These are phyloP conservation scores for Cephus pulcher DNA, from an alignment of 2,888 invertebrate genomes.

Conservation along the genomic window DNA sequence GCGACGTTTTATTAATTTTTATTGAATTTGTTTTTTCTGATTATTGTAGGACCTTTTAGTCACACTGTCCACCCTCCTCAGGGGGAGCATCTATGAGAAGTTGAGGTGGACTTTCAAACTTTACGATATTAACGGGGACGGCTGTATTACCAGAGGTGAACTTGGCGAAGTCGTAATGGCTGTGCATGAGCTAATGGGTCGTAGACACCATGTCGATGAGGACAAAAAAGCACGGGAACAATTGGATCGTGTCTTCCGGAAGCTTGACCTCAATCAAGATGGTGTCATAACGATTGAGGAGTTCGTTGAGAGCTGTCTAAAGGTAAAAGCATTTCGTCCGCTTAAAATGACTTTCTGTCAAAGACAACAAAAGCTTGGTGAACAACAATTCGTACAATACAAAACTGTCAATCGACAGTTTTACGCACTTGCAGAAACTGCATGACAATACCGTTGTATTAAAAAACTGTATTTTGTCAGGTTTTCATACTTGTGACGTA, in stretches of 20 bases:
- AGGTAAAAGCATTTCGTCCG: slow-evolving; percentile 68
- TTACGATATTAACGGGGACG: slow-evolving; percentile 96
- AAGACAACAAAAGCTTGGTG: too few species aligned
- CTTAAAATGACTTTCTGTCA: too few species aligned
- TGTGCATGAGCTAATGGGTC: slow-evolving; percentile 91
- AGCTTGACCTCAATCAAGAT: slow-evolving; percentile 92
- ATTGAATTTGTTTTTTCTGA: not conserved
- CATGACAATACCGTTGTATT: too few species aligned
- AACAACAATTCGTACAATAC: too few species aligned
- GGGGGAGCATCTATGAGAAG: slow-evolving; percentile 94
- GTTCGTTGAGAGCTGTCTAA: slow-evolving; percentile 93
- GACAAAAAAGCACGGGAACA: slow-evolving; percentile 89
- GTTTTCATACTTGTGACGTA: too few species aligned
- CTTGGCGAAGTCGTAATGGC: slow-evolving; percentile 89
- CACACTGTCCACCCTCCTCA: slow-evolving; percentile 89
- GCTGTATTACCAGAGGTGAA: slow-evolving; percentile 92
- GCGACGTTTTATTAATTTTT: not conserved
- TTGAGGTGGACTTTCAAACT: slow-evolving; percentile 96
- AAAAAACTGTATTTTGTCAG: too few species aligned
- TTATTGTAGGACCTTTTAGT: slow-evolving; percentile 88
- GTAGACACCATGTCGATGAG: slow-evolving; percentile 81
- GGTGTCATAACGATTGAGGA: slow-evolving; percentile 96
- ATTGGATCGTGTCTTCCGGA: slow-evolving; percentile 89
- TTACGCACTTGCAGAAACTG: too few species aligned
- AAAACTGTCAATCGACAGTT: too few species aligned